Conservation (phyloP, 2,113 vertebrate genomes). For the Sterna hirundo region DNA sequence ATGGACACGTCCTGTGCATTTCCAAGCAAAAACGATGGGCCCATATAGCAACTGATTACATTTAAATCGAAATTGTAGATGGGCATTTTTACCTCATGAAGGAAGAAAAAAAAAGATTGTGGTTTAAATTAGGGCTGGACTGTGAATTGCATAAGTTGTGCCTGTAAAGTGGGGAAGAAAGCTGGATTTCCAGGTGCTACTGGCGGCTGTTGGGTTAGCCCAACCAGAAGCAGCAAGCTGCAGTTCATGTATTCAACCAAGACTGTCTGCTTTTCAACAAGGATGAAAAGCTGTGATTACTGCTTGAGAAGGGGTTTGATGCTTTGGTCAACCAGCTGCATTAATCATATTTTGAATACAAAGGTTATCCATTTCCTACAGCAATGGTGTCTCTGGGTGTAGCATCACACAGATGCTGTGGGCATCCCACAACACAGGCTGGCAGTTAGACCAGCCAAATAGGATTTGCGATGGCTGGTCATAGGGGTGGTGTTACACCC, state of each 20-base stretch:
- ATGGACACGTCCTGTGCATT: slow-evolving; percentile 12
- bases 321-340: not conserved
- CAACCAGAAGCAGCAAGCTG: not conserved
- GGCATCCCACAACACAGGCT: not conserved
- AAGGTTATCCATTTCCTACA: not conserved
- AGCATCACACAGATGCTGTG: not conserved
- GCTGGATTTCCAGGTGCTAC: not conserved
- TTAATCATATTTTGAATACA: not conserved
- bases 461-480: not conserved
- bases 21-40: slow-evolving; percentile 13
- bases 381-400: not conserved
- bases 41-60: not conserved
- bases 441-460: not conserved
- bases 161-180: not conserved
- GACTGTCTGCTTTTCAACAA: not conserved
- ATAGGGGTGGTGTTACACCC: not conserved
- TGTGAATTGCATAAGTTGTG: not conserved
- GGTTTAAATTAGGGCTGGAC: not conserved
- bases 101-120: not conserved
- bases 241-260: not conserved
- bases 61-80: slow-evolving; percentile 14
- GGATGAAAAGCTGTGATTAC: not conserved
- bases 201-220: not conserved
- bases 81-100: not conserved
- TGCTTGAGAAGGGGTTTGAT: not conserved